phyloP scores from a whole-genome alignment of 2,113 vertebrate species.

The Protobothrops flavoviridis region DNA sequence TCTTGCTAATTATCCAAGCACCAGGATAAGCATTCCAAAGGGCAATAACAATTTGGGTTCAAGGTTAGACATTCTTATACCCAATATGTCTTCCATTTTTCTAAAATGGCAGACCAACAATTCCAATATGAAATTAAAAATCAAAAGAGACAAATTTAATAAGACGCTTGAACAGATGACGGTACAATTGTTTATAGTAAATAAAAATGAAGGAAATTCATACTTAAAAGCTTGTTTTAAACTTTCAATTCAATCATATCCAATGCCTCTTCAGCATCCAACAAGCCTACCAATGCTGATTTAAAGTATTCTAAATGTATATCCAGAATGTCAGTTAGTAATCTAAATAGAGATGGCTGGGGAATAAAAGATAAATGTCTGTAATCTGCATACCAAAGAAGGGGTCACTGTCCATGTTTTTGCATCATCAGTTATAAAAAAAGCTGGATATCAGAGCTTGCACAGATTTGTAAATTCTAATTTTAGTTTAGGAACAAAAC shows the following conservation, averaged over 20 bases:
- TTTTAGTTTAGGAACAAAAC: not conserved
- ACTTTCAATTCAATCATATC: not conserved
- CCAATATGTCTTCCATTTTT: not conserved
- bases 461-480: not conserved
- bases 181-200: not conserved
- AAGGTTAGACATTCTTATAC: not conserved
- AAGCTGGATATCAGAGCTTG: not conserved
- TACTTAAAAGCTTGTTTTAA: not conserved
- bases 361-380: not conserved
- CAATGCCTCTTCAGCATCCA: not conserved
- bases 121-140: not conserved
- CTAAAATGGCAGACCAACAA: not conserved
- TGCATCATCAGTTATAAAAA: not conserved
- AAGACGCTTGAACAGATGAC: not conserved
- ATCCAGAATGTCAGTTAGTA: not conserved
- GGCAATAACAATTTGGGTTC: not conserved
- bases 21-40: not conserved
- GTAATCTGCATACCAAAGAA: not conserved
- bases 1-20: not conserved
- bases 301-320: not conserved
- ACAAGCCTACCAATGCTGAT: not conserved
- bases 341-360: not conserved
- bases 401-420: not conserved
- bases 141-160: not conserved
- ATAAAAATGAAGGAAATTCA: not conserved